Evolutionary conservation across 2,113 vertebrate genomes (phyloP).

Genomic region (Xerus inauris): DNA sequence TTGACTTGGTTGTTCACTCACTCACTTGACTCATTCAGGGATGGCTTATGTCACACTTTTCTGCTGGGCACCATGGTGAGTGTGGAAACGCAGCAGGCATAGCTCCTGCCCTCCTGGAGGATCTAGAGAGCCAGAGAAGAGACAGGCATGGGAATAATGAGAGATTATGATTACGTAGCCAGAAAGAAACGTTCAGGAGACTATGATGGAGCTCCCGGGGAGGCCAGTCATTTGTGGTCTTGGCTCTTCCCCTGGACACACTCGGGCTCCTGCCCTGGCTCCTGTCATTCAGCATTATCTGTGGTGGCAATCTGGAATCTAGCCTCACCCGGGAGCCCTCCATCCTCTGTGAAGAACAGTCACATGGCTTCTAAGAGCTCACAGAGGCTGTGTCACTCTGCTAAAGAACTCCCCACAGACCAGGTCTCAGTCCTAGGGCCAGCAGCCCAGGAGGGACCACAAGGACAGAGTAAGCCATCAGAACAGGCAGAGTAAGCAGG

Average conservation of each 20-base stretch:
- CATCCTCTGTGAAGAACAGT: background rate
- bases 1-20: too few relatives aligned
- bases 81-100: background rate
- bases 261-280: background rate
- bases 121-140: background rate
- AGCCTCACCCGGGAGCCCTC: background rate
- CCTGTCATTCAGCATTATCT: background rate
- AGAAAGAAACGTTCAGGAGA: background rate
- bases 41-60: background rate
- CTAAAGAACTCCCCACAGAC: background rate
- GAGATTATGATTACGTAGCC: background rate
- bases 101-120: background rate
- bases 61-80: rapidly evolving
- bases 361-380: background rate
- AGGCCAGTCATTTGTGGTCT: background rate
- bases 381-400: background rate
- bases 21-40: background rate
- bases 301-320: background rate
- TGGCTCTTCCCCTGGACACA: background rate
- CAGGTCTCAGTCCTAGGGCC: background rate
- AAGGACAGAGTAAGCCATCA: background rate
- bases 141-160: background rate
- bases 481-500: background rate
- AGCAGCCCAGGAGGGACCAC: background rate
- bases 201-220: too few relatives aligned